Percentiles rank a stretch among this genome's conserved stretches.
phyloP scores from a whole-genome alignment of 2,888 invertebrate species.

The Euzophera pinguis region DNA sequence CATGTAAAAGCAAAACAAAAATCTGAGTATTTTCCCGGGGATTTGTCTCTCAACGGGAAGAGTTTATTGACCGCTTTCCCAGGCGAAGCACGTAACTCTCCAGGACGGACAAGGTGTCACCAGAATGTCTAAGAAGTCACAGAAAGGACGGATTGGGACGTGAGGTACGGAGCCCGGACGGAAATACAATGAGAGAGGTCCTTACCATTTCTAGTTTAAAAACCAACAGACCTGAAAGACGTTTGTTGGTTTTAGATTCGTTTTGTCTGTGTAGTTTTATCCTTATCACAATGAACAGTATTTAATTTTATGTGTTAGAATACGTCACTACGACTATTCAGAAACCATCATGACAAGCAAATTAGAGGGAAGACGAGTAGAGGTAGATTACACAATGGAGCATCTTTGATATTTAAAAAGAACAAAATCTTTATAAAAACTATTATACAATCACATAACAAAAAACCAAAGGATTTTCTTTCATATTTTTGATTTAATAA shows the following conservation, averaged over 20 bases:
- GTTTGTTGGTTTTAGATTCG: background rate
- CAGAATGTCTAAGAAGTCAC: conserved; percentile 31
- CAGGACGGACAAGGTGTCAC: conserved; percentile 46
- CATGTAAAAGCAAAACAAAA: background rate
- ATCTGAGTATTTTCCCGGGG: conserved; percentile 7
- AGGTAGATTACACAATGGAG: too few species aligned
- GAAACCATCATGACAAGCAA: too few species aligned
- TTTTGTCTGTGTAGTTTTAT: too few species aligned
- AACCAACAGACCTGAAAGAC: conserved; percentile 12
- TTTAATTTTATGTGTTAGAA: too few species aligned
- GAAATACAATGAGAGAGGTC: background rate
- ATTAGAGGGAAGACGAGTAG: too few species aligned
- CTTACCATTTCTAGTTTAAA: background rate
- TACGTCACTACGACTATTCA: too few species aligned
- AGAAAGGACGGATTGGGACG: conserved; percentile 19
- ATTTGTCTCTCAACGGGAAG: background rate
- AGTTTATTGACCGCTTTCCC: conserved; percentile 5
- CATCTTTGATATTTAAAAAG: too few species aligned
- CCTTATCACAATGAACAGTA: too few species aligned
- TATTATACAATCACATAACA: too few species aligned
- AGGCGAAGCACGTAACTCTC: conserved; percentile 47
- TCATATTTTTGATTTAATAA: too few species aligned
- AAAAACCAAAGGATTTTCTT: too few species aligned
- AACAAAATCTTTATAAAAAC: too few species aligned
- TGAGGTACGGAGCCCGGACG: conserved; percentile 2